These are phyloP conservation scores for Sinocyclocheilus grahami DNA, from an alignment of 2,113 vertebrate species.

Conservation along the genomic window DNA sequence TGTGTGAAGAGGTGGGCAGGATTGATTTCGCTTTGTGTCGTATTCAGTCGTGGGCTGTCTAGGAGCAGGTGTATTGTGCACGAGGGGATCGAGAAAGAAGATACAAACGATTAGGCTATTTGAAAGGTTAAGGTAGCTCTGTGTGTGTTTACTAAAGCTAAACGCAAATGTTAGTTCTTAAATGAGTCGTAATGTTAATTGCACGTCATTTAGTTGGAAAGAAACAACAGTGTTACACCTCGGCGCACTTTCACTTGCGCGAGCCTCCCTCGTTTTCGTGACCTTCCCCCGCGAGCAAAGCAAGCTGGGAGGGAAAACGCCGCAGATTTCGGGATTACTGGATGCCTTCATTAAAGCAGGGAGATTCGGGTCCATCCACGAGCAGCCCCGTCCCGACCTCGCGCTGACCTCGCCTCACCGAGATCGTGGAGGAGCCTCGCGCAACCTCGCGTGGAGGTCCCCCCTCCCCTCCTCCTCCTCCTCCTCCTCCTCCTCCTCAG, in stretches of 20 bases:
- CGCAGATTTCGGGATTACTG: conserved; percentile 39
- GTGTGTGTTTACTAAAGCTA: background rate
- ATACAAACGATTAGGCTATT: background rate
- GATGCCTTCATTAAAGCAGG: conserved; percentile 66
- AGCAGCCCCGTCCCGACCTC: conserved; percentile 84
- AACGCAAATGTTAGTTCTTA: conserved; percentile 4
- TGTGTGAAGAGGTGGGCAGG: no score
- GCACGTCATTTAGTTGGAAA: background rate
- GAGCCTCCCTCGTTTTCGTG: conserved; percentile 4
- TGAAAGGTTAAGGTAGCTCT: background rate
- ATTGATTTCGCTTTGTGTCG: background rate
- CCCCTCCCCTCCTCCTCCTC: conserved; percentile 7
- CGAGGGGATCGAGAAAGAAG: background rate
- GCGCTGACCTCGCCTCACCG: conserved; percentile 84
- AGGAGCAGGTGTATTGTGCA: conserved; percentile 12
- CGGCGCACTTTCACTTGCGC: conserved; percentile 30
- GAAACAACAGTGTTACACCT: conserved; percentile 51
- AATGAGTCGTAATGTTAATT: background rate
- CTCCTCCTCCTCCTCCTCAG: conserved; percentile 11
- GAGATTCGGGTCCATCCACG: conserved; percentile 72
- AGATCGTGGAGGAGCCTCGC: conserved; percentile 77
- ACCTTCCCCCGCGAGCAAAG: no score
- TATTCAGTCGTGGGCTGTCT: no score
- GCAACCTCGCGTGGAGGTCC: conserved; percentile 67
- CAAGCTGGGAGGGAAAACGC: conserved; percentile 15